Percentiles rank a stretch among this genome's conserved stretches.
phyloP scores from a whole-genome alignment of 2,113 vertebrate species.

The Dicaeum eximium region DNA sequence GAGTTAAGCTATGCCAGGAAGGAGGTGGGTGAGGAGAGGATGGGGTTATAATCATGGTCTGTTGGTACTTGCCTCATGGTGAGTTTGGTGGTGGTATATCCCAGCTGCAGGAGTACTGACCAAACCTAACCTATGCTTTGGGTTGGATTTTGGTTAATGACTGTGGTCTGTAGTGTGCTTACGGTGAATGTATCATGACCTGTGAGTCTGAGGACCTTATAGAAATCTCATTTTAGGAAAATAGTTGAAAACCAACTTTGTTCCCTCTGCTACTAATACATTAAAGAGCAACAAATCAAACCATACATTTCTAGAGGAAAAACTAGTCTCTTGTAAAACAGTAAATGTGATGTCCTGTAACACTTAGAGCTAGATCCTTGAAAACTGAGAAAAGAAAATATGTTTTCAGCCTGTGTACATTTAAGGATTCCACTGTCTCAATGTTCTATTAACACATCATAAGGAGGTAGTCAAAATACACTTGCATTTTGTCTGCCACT shows the following conservation, averaged over 20 bases:
- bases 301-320: background rate
- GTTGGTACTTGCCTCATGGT: background rate
- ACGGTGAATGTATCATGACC: background rate
- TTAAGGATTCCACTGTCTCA: background rate
- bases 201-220: background rate
- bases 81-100: background rate
- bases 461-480: constrained; percentile 2
- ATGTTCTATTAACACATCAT: background rate
- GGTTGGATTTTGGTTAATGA: background rate
- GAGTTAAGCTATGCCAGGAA: background rate
- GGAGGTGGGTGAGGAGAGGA: background rate
- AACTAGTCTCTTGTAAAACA: background rate
- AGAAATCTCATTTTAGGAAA: background rate
- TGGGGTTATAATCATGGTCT: background rate
- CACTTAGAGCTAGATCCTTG: background rate
- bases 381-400: background rate
- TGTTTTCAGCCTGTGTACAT: background rate
- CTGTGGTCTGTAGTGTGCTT: background rate
- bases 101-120: background rate
- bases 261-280: background rate
- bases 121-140: background rate
- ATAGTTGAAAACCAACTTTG: background rate
- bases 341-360: background rate
- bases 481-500: background rate
- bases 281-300: background rate